A percentile compares a stretch with the other conserved stretches of the same genome.
Conservation (phyloP, 2,888 invertebrate species). For the Callyntrura guangdongensis region DNA sequence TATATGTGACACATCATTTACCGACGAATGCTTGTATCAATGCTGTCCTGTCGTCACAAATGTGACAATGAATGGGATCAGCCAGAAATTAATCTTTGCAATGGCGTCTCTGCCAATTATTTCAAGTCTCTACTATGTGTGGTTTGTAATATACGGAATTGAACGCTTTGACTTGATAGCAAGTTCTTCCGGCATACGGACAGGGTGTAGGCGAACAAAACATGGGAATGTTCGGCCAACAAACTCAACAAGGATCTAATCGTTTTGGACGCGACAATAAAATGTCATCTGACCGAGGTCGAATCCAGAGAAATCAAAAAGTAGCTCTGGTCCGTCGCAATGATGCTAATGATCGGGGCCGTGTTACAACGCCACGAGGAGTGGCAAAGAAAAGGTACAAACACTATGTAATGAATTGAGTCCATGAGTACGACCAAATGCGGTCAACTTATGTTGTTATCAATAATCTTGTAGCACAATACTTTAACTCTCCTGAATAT, state of each 20-base stretch:
- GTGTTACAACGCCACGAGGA: conserved; percentile 64
- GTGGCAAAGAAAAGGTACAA: conserved; percentile 72
- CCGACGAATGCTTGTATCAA: not conserved
- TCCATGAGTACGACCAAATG: conserved; percentile 53
- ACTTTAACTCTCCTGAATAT: not conserved
- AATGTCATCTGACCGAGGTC: conserved; percentile 69
- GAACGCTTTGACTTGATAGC: conserved; percentile 68
- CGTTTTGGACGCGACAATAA: conserved; percentile 71
- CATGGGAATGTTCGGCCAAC: conserved; percentile 72
- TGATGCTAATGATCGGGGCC: conserved; percentile 71
- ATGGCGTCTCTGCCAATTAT: conserved; percentile 3
- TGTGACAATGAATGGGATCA: conserved; percentile 20
- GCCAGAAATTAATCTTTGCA: not conserved
- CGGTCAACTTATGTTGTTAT: conserved; percentile 51
- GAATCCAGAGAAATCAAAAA: conserved; percentile 69
- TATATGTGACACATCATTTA: conserved; percentile 8
- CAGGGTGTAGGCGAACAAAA: conserved; percentile 73
- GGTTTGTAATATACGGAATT: conserved; percentile 64
- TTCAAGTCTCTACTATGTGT: conserved; percentile 27
- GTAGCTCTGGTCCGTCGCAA: conserved; percentile 71
- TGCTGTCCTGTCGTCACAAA: conserved; percentile 6
- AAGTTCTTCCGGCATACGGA: conserved; percentile 72
- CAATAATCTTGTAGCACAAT: conserved; percentile 51
- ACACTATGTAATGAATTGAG: conserved; percentile 63
- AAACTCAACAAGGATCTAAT: conserved; percentile 72